Base-by-base conservation (phyloP, 2,113 vertebrate genomes). In the Sporophila hypoxantha region DNA sequence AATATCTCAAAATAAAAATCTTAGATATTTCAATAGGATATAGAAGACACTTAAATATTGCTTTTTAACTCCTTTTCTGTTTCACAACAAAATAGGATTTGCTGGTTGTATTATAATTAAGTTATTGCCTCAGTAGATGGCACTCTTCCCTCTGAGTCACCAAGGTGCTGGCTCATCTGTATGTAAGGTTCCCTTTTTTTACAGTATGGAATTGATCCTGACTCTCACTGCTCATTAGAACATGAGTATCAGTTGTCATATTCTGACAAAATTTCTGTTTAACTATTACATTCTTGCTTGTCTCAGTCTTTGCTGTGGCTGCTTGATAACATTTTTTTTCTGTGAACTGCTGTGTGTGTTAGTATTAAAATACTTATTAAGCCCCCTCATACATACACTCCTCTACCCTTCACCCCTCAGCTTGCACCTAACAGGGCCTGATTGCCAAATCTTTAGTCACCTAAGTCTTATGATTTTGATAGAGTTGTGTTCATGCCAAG, bases 101-200 rank as follows among this genome's bases (percentile, higher is more conserved):
- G n/a, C 59, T 82, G 7, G 4, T 71, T 93, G 55, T 69, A 46
- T 85, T 70, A 64, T 89, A 85, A 74, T 87, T 46, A 86, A 83
- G 16, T 84, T 90, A 56, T 20, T 83, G 69, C 79, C 80, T 92
- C 90, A 89, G 88, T 93, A 95, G 93, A 80, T 94, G 92, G 85
- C 93, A 93, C 41, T 93, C 80, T 95, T 94, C 69, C 36, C 74
- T 93, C 47, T 92, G 69, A 89, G 73, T 92, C 76, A 61, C 66
- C 13, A 65, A 30, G 59, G 59, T 86, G 29, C 19, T 65, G 53
- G 44, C 41, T 83, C 49, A 81, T 75, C 44, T 85, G 9, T 83
- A 19, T 68, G 70, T 42, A 44, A 59, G 25, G 4, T 77, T 76
- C 14, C 4, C 9, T 44, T 79, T 56, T 61, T 60, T 61, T 9